These are phyloP conservation scores for Corythornis cristatus DNA, from an alignment of 2,113 vertebrate genomes.

Conservation along the genomic window DNA sequence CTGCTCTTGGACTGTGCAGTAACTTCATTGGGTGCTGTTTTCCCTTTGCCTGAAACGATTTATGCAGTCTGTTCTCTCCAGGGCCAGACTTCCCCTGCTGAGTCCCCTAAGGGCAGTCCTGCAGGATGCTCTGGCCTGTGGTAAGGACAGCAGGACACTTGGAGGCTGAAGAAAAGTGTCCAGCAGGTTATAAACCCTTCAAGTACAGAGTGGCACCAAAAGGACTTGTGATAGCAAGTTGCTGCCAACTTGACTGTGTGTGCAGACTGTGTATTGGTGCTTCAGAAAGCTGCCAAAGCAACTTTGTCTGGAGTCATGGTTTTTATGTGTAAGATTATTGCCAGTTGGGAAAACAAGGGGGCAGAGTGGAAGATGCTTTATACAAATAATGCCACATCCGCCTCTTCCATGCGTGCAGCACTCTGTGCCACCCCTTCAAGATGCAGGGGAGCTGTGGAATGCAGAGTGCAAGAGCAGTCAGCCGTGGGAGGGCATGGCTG, in stretches of 20 bases:
- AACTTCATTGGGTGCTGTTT: not conserved
- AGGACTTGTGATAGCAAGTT: not conserved
- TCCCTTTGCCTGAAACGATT: not conserved
- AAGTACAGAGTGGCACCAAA: not conserved
- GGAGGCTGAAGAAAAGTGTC: not conserved
- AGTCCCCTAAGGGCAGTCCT: not conserved
- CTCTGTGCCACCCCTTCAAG: not conserved
- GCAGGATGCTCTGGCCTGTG: not conserved
- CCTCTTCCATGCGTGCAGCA: not conserved
- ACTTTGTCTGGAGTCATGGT: not conserved
- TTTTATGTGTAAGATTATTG: not conserved
- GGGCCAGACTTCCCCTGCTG: not conserved
- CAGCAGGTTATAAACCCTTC: not conserved
- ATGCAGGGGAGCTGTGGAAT: not conserved
- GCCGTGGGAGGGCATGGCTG: not conserved
- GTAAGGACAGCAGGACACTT: not conserved
- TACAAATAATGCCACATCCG: not conserved
- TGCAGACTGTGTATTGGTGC: not conserved
- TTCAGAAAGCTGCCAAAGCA: not conserved
- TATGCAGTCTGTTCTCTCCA: not conserved
- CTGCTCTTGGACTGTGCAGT: not conserved
- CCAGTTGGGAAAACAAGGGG: not conserved
- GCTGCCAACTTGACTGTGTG: not conserved
- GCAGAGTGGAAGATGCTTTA: not conserved
- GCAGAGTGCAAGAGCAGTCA: not conserved